Conservation (phyloP, 1,140 invertebrate genomes). For the Drosophila rhopaloa region DNA sequence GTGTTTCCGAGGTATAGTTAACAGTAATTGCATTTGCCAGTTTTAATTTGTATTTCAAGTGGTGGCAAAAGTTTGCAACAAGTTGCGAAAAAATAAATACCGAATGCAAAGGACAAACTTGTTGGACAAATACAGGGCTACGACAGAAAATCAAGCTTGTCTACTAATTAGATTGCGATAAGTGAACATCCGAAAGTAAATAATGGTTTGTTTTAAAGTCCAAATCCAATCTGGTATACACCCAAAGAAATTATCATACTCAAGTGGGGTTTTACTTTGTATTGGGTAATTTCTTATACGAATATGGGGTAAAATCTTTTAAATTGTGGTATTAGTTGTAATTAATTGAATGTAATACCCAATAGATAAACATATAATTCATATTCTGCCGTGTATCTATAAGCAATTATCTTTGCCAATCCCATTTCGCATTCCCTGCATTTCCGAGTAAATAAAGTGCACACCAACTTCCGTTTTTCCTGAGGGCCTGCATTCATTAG, state of each 20-base stretch:
- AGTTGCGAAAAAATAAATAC: slow-evolving; percentile 44
- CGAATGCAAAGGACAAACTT: slow-evolving; percentile 38
- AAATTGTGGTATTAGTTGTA: no score
- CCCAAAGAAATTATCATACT: neutral
- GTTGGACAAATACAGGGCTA: slow-evolving; percentile 15
- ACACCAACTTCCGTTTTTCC: slow-evolving; percentile 3
- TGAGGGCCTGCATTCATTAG: slow-evolving; percentile 12
- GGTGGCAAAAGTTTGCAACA: slow-evolving; percentile 61
- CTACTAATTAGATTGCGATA: slow-evolving; percentile 36
- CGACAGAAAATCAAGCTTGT: slow-evolving; percentile 23
- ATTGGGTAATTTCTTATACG: no score
- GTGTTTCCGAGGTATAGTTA: slow-evolving; percentile 61
- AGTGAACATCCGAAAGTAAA: slow-evolving; percentile 23
- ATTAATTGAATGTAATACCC: neutral
- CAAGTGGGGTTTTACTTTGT: no score
- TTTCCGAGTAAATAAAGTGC: slow-evolving; percentile 22
- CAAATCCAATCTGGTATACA: neutral
- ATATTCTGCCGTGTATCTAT: neutral
- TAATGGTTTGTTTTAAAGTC: neutral
- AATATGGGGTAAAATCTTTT: no score
- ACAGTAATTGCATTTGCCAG: slow-evolving; percentile 69
- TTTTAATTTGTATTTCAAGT: slow-evolving; percentile 74
- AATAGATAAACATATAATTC: neutral
- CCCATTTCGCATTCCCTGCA: neutral
- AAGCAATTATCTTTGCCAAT: slow-evolving; percentile 20